Percentiles rank a stretch among this genome's conserved stretches.
These are phyloP conservation scores for Cacatua alba DNA, from an alignment of 2,113 vertebrate species.

Conservation along the genomic window DNA sequence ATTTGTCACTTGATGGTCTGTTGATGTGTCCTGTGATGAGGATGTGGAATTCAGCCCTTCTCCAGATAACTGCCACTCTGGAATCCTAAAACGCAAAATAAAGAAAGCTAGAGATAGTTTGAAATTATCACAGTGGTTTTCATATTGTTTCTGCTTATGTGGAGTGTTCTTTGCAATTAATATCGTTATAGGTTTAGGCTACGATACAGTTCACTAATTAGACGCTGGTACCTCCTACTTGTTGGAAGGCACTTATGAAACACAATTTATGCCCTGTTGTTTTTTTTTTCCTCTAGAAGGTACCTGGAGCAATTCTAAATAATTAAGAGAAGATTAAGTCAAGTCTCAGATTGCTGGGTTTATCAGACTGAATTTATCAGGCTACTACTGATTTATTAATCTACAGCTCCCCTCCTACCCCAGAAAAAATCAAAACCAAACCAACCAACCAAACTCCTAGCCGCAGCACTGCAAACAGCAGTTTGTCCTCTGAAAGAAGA, in stretches of 20 bases:
- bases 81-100: not conserved
- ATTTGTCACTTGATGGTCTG: not conserved
- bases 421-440: too few relatives aligned
- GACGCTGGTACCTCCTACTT: not conserved
- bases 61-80: not conserved
- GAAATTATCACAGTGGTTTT: not conserved
- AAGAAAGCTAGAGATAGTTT: not conserved
- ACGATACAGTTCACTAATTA: not conserved
- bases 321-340: not conserved
- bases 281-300: not conserved
- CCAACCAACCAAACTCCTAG: too few relatives aligned
- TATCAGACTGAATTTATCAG: not conserved
- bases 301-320: not conserved
- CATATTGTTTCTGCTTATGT: not conserved
- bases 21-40: not conserved
- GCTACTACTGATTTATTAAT: not conserved
- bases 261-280: not conserved
- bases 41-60: not conserved
- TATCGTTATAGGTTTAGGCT: not conserved
- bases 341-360: not conserved
- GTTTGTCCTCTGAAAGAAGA: not conserved
- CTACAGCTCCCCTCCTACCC: too few relatives aligned
- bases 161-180: not conserved
- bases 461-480: not conserved
- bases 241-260: not conserved